Evolutionary conservation across 1,140 invertebrate genomes (phyloP).

Genomic region (Babylonia areolata): DNA sequence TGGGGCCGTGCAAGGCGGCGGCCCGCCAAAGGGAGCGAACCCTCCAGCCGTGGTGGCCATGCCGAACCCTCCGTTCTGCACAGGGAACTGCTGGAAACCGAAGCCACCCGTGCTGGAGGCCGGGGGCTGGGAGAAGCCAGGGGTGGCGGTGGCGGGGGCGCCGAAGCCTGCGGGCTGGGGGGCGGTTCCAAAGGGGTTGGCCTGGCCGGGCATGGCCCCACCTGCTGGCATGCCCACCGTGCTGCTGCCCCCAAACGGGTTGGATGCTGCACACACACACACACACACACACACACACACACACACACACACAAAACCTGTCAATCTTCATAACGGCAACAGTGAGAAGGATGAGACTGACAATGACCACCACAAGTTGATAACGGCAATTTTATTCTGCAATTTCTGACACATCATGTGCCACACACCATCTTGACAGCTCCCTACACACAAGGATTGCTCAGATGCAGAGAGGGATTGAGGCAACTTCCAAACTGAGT

Average conservation of each 20-base stretch:
- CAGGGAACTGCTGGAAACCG: constrained; percentile 29
- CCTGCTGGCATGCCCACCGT: constrained; percentile 29
- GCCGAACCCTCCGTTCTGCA: constrained; percentile 51
- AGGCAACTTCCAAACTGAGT: no score
- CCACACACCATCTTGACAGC: no score
- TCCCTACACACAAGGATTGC: no score
- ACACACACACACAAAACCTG: no score
- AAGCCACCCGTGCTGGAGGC: constrained; percentile 44
- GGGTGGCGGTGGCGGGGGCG: constrained; percentile 10
- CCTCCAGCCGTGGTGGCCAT: constrained; percentile 31
- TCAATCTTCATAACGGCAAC: not conserved
- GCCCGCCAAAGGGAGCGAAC: constrained; percentile 38
- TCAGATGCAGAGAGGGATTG: no score
- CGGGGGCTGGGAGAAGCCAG: constrained; percentile 37
- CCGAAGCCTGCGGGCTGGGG: constrained; percentile 38
- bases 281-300: no score
- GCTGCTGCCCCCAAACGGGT: constrained; percentile 53
- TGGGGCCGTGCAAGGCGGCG: constrained; percentile 15
- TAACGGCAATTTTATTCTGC: no score
- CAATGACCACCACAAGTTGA: not conserved
- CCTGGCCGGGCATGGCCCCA: constrained; percentile 21
- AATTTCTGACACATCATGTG: no score
- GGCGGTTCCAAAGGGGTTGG: constrained; percentile 50
- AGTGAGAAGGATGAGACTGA: not conserved
- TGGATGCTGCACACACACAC: constrained; percentile 44